Evolutionary conservation across 1,140 invertebrate species (phyloP), one percentile per base, ranked within the genome.

Genomic region (Papilio dardanus): DNA sequence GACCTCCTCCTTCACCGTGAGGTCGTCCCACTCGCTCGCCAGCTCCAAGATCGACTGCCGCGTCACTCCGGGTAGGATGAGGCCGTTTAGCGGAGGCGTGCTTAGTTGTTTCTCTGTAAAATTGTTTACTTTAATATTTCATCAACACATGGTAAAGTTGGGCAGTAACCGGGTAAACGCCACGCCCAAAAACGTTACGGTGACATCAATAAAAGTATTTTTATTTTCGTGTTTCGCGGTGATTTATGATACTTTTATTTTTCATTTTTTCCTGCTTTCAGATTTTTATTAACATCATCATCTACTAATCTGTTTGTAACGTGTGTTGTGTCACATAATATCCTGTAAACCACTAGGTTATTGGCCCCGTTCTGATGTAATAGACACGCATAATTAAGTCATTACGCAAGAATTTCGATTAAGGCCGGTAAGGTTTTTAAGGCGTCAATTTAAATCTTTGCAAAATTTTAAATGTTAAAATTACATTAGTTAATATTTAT

Each of bases 61-160:
- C 0, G 97, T 99, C 40, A 99, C 96, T 76, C 99, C 99, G 21
- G 99, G 99, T 79, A 99, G 94, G 82, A 99, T 99, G 0, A 99
- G 93, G 21, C 98, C 98, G 86, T 96, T 96, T 37, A 99, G 89
- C 19, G 98, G 97, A n/a, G 99, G 98, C 21, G 99, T 99, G 12
- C 98, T 94, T 79, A 99, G 90, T 94, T 99, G 98, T 93, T 96
- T 97, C 91, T 99, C 98, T 99, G 76, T 24, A 75, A 74, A 74
- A 77, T 28, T 28, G 30, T 4, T 28, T 62, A 24, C 7, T 28
- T 54, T 8, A 54, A 54, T 3, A 12, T 54, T 54, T 54, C 24
- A 54, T 24, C 7, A 7, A 21, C 7, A 54, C 2, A 3, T 54
- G 1, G 50, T 54, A 8, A 16, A 46, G 10, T 3, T 14, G 42